These are phyloP conservation scores for Python bivittatus DNA, from an alignment of 2,113 vertebrate genomes.

Conservation along the genomic window DNA sequence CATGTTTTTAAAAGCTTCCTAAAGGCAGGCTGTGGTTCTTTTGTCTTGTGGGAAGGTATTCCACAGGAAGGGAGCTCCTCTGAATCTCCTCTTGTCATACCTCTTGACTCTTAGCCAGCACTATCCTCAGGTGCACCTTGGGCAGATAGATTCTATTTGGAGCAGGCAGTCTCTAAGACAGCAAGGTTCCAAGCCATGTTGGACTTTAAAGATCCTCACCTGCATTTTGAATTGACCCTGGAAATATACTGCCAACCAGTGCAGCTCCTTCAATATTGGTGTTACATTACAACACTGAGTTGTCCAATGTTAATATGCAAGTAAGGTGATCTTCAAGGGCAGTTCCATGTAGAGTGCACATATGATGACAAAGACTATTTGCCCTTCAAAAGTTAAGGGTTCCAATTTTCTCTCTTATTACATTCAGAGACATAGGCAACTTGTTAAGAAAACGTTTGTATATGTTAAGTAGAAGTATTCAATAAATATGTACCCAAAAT, in stretches of 20 bases:
- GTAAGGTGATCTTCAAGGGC: background rate
- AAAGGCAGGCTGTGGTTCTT: background rate
- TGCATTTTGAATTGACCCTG: background rate
- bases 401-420: background rate
- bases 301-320: background rate
- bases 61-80: background rate
- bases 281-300: background rate
- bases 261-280: background rate
- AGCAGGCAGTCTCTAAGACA: background rate
- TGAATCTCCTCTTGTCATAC: background rate
- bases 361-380: background rate
- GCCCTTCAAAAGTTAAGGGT: background rate
- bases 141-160: too few relatives aligned
- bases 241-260: background rate
- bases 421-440: background rate
- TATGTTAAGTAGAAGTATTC: background rate
- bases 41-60: background rate
- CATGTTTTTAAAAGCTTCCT: background rate
- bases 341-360: background rate
- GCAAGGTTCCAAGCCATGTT: background rate
- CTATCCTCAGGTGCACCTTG: background rate
- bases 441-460: background rate
- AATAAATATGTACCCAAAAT: conserved; percentile 82
- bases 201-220: background rate
- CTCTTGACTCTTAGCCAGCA: background rate